Conservation (phyloP, 2,113 vertebrate species). For the Nesoenas mayeri region DNA sequence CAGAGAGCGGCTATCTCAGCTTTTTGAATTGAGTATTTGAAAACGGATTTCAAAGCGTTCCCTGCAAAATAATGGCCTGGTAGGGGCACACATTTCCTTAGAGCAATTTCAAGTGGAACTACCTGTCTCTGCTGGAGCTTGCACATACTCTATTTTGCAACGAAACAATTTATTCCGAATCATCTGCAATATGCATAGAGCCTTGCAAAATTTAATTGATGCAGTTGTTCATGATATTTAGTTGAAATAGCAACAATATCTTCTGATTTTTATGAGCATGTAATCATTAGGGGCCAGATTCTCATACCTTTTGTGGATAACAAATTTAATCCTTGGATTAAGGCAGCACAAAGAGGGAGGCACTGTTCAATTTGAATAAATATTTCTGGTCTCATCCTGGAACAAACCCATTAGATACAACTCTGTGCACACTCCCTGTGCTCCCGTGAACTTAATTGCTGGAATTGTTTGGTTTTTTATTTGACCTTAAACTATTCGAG, state of each 20-base stretch:
- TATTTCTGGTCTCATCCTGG: neutral
- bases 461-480: neutral
- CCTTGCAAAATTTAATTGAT: neutral
- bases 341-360: neutral
- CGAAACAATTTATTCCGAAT: neutral
- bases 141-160: neutral
- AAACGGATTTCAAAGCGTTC: neutral
- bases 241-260: neutral
- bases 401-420: neutral
- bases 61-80: neutral
- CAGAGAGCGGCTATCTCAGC: neutral
- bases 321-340: neutral
- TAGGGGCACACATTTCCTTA: neutral
- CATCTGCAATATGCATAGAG: neutral
- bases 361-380: neutral
- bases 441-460: neutral
- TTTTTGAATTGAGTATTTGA: neutral
- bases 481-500: conserved; percentile 13
- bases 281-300: neutral
- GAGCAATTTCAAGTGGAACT: neutral
- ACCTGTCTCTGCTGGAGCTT: neutral
- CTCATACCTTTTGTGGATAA: neutral
- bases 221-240: neutral
- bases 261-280: neutral
- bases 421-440: neutral